Evolutionary conservation across 1,140 invertebrate species (phyloP).

Genomic region (Leptopilina clavipes): DNA sequence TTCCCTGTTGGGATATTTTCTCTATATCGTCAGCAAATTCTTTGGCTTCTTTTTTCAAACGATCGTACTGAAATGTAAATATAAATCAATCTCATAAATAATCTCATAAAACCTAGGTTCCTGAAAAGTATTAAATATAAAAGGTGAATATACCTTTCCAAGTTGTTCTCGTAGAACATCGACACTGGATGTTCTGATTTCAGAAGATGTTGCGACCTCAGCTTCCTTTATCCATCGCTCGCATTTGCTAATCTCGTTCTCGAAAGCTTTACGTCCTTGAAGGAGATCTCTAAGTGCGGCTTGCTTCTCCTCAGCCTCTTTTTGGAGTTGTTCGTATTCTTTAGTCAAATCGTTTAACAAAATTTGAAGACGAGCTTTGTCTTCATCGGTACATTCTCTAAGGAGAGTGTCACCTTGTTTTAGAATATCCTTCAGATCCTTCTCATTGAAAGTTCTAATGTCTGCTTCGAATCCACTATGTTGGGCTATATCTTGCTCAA

Average conservation of each 20-base stretch:
- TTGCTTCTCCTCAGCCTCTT: conserved; percentile 84
- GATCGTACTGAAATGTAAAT: conserved; percentile 79
- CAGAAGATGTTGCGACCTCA: conserved; percentile 87
- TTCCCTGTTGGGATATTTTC: conserved; percentile 85
- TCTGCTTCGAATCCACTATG: conserved; percentile 84
- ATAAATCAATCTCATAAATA: not conserved
- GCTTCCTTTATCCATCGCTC: conserved; percentile 91
- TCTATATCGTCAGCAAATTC: conserved; percentile 82
- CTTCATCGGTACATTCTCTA: conserved; percentile 86
- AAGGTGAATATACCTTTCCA: conserved; percentile 83
- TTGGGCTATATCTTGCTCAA: conserved; percentile 86
- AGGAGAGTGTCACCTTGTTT: conserved; percentile 85
- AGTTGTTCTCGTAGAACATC: conserved; percentile 90
- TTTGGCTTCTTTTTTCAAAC: conserved; percentile 84
- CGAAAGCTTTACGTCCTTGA: conserved; percentile 85
- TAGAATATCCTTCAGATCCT: conserved; percentile 83
- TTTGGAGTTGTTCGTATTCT: conserved; percentile 82
- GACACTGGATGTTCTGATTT: conserved; percentile 84
- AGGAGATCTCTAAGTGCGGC: conserved; percentile 83
- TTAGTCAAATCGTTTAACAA: conserved; percentile 81
- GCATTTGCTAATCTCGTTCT: conserved; percentile 86
- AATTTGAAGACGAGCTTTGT: conserved; percentile 79
- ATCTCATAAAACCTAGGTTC: too few species aligned
- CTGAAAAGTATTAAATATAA: too few species aligned
- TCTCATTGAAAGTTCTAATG: conserved; percentile 86